Conservation (phyloP, 2,888 invertebrate genomes). For the Leptinotarsa tumamoca region DNA sequence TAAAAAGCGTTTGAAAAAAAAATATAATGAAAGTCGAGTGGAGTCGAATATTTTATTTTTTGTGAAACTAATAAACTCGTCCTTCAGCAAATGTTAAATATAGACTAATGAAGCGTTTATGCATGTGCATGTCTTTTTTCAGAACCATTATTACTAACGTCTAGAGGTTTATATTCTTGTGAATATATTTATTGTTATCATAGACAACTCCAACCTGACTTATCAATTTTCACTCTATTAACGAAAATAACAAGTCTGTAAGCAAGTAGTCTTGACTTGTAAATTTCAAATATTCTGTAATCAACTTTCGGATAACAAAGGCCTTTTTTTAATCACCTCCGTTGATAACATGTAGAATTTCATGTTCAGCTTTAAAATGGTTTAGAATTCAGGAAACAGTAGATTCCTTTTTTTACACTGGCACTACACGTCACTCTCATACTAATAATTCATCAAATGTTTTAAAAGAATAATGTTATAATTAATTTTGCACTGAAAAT, state of each 20-base stretch:
- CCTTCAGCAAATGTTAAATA: slow-evolving; percentile 34
- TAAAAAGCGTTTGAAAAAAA: not conserved
- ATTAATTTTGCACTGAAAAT: no score
- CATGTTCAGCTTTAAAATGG: not conserved
- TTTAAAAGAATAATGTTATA: no score
- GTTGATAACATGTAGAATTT: not conserved
- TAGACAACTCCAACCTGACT: slow-evolving; percentile 32
- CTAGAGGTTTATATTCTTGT: slow-evolving; percentile 25
- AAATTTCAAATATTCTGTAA: slow-evolving; percentile 20
- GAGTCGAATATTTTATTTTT: slow-evolving; percentile 7
- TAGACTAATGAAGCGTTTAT: slow-evolving; percentile 45
- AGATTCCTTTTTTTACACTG: not conserved
- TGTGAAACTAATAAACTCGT: slow-evolving; percentile 27
- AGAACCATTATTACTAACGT: slow-evolving; percentile 33
- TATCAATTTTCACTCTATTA: slow-evolving; percentile 35
- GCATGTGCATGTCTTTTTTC: slow-evolving; percentile 43
- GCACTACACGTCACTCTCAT: not conserved
- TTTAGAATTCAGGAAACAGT: not conserved
- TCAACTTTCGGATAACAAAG: not conserved
- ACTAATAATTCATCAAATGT: no score
- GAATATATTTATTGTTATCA: slow-evolving; percentile 33
- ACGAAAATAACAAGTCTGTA: slow-evolving; percentile 28
- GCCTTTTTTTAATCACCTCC: not conserved
- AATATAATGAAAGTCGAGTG: slow-evolving; percentile 23
- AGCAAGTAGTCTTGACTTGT: not conserved